Base-by-base conservation (phyloP, 37 sponge, comb jelly and placozoan genomes). In the Bolinopsis microptera region DNA sequence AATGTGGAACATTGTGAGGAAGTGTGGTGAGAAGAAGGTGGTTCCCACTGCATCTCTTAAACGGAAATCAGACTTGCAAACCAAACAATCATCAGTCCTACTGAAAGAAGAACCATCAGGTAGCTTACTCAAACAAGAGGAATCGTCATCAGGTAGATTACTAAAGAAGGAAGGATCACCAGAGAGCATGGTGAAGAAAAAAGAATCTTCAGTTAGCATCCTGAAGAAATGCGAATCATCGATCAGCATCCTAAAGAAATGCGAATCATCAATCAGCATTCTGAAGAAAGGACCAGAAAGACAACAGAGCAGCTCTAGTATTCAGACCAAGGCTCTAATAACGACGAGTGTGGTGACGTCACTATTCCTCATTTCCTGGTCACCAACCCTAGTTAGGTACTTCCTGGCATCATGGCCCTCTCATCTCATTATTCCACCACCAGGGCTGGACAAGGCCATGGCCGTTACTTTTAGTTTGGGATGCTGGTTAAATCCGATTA, bases 381-480 rank as follows among this genome's bases (percentile, higher is more conserved):
- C 39, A 22, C 90, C 90, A 5, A 86, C 90, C 22, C 90, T 86
- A 24, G 39, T 86, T 24, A n/a, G 41, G 2, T 86, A 86, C 31
- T 86, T 39, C 61, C 13, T 86, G 61, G 90, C 27, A n/a, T 13
- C 90, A 0, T 86, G 90, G 90, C 90, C 90, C 5, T 86, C 39
- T 38, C 61, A 24, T 25, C 22, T 41, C 0, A 38, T 86, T 3
- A 86, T 39, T n/a, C 41, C 90, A 1, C 90, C 90, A 23, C 23
- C 48, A 5, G 26, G 1, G 30, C 31, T 86, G n/a, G 90, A 86
- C 26, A 86, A 86, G 36, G 30, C 30, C 61, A 39, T 41, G 61
- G 38, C 61, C 61, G 22, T 86, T n/a, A 41, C 90, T 36, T 41
- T 86, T 48, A 86, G 90, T 86, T 28, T 86, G 30, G 90, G 90